Base-by-base conservation (phyloP, 2,888 invertebrate species). In the Drosophila macrospina region DNA sequence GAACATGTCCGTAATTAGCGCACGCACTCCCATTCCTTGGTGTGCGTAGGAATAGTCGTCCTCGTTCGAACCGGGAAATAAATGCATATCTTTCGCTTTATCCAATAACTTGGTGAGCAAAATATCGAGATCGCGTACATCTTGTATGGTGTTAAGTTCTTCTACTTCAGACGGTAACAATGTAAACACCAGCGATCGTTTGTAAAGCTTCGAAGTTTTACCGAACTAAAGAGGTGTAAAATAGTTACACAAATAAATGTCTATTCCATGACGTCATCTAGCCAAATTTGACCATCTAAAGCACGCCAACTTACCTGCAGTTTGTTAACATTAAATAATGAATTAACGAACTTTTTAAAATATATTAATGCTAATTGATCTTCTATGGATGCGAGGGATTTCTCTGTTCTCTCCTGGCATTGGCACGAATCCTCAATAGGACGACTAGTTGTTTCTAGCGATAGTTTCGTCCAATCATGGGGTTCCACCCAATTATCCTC, bases 41-140 rank as follows among this genome's bases (percentile, higher is more conserved):
- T 78, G 55, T 0, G 30, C 36, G 32, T 79, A 65, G n/a, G 39
- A 56, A 59, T 63, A 73, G 2, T 64, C 56, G 11, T 44, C 45
- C 4, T 8, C 24, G 11, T 52, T n/a, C 10, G 57, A 56, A 15
- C 30, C 30, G 5, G 52, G 11, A 34, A 34, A 44, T 42, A 74
- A 54, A 26, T 73, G 71, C 7, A 69, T 55, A 15, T 63, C 63
- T 30, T 65, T 74, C 2, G 78, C 69, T 13, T 74, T 73, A 0
- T 70, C 60, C 5, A 91, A 56, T 71, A 91, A 80, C 64, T 88
- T 76, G 2, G 62, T 74, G 16, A 91, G 63, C 39, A 91, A 36
- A 30, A 74, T 75, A 64, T 91, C 91, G 51, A 91, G 68, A 72
- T 91, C 91, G 15, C 91, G 86, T 8, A 86, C 86, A 78, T 91